Conservation (phyloP, 2,797 vertebrate genomes). For the Scyliorhinus canicula region DNA sequence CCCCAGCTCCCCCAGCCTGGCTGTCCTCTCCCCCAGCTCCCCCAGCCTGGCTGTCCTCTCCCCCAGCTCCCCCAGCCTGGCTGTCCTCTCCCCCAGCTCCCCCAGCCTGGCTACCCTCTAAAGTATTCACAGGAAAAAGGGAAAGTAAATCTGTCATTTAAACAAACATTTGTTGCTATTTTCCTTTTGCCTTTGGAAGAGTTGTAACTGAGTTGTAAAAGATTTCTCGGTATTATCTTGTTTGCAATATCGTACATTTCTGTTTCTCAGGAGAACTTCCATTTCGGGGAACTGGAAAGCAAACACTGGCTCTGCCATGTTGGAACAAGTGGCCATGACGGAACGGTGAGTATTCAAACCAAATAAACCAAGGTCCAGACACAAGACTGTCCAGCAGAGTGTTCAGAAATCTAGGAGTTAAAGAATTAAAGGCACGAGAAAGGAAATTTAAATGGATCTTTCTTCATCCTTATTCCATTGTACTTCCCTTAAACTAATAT, state of each 20-base stretch:
- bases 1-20: not conserved
- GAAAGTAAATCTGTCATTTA: not conserved
- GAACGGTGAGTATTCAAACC: slow-evolving; percentile 69
- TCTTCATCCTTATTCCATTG: not conserved
- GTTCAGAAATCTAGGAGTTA: not conserved
- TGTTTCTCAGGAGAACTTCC: slow-evolving; percentile 79
- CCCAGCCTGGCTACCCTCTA: not conserved
- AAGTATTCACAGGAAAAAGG: not conserved
- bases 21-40: no score
- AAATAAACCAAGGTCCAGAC: not conserved
- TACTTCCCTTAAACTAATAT: not conserved
- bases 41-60: no score
- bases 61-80: not conserved
- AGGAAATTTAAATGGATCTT: not conserved
- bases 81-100: no score
- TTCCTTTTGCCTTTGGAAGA: not conserved
- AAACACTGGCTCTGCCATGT: slow-evolving; percentile 92
- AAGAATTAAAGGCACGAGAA: not conserved
- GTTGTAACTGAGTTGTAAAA: not conserved
- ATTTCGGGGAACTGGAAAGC: slow-evolving; percentile 98
- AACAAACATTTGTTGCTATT: not conserved
- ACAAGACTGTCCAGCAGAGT: not conserved
- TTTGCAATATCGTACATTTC: not conserved
- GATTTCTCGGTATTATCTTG: not conserved
- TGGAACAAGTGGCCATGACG: slow-evolving; percentile 96